phyloP scores from a whole-genome alignment of 2,797 vertebrate genomes.

The Thaleichthys pacificus region DNA sequence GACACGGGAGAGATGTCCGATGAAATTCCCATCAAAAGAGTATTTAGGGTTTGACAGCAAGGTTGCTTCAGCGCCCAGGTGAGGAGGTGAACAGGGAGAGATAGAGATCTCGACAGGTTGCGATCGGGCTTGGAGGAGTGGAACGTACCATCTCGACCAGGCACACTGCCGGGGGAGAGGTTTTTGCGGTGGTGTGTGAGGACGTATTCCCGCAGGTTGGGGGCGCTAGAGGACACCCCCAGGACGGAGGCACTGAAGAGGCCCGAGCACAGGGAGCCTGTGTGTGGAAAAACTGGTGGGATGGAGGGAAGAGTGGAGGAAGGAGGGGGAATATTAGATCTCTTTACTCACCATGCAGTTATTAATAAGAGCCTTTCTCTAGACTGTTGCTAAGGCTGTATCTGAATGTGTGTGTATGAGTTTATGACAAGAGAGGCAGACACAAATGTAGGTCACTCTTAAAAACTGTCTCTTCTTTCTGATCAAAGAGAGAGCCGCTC shows the following conservation, averaged over 20 bases:
- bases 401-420: slow-evolving; percentile 21
- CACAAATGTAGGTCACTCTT: slow-evolving; percentile 15
- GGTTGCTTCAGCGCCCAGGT: not conserved
- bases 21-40: slow-evolving; percentile 10
- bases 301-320: slow-evolving; percentile 9
- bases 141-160: slow-evolving; percentile 91
- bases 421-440: slow-evolving; percentile 32
- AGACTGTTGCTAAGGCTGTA: slow-evolving; percentile 4
- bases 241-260: slow-evolving; percentile 97
- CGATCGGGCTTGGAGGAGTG: slow-evolving; percentile 22
- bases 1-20: not conserved
- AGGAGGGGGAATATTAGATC: slow-evolving; percentile 68
- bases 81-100: not conserved
- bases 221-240: slow-evolving; percentile 94
- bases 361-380: slow-evolving; percentile 35
- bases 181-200: slow-evolving; percentile 86
- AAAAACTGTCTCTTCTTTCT: not conserved
- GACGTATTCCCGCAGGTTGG: slow-evolving; percentile 96
- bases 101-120: not conserved
- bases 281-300: slow-evolving; percentile 66
- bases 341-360: slow-evolving; percentile 62
- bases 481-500: slow-evolving; percentile 11
- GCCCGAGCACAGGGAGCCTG: slow-evolving; percentile 94
- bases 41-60: not conserved
- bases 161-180: slow-evolving; percentile 85